phyloP scores from a whole-genome alignment of 37 sponge, comb jelly and placozoan genomes.

The Petrosia ficiformis region DNA sequence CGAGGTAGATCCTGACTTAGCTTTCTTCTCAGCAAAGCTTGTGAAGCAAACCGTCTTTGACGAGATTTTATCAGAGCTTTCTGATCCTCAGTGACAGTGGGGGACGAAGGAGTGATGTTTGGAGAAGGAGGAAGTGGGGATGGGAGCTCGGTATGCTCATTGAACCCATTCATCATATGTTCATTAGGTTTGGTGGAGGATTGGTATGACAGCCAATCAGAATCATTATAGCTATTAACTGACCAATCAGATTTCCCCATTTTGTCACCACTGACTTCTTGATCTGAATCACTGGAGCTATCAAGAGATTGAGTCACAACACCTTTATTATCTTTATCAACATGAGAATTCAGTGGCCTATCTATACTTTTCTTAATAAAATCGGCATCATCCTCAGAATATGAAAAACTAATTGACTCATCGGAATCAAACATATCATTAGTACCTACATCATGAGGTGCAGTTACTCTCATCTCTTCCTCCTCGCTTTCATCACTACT shows the following conservation, averaged over 20 bases:
- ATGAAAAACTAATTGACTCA: conserved; percentile 18
- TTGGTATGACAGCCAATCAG: neutral
- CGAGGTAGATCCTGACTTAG: conserved; percentile 1
- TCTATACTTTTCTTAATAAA: conserved; percentile 31
- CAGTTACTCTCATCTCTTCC: neutral
- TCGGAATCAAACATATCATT: conserved; percentile 2
- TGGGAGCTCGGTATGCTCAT: neutral
- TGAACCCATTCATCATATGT: neutral
- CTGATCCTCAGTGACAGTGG: neutral
- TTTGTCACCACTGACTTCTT: neutral
- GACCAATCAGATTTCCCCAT: neutral
- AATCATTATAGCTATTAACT: neutral
- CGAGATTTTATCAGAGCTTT: neutral
- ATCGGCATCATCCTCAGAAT: conserved; percentile 59
- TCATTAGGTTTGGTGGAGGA: neutral
- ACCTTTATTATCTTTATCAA: no score
- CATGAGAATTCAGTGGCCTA: no score
- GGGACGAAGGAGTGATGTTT: neutral
- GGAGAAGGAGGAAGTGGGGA: neutral
- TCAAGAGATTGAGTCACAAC: neutral
- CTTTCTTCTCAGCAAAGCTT: neutral
- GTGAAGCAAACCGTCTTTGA: conserved; percentile 7
- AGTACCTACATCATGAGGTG: neutral
- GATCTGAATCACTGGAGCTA: neutral
- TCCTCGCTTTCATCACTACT: neutral